Evolutionary conservation across 2,113 vertebrate genomes (phyloP).

Genomic region (Ginglymostoma cirratum): DNA sequence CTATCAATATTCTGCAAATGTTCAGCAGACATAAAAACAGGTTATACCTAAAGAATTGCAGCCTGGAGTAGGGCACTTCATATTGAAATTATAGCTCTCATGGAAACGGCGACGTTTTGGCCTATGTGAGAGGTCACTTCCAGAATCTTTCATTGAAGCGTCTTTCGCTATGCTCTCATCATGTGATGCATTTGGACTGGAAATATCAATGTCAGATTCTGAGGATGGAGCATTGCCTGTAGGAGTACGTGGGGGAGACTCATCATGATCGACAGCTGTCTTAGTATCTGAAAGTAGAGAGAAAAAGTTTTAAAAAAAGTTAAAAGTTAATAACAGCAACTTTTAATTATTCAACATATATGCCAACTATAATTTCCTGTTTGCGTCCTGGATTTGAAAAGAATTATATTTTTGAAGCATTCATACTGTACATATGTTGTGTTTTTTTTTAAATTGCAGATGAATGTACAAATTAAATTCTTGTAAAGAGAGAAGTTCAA

Average conservation of each 20-base stretch:
- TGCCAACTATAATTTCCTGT: neutral
- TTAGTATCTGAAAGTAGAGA: slow-evolving; percentile 65
- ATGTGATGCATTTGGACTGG: slow-evolving; percentile 89
- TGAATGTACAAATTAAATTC: neutral
- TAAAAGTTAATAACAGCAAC: neutral
- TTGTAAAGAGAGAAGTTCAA: neutral
- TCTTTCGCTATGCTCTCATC: slow-evolving; percentile 92
- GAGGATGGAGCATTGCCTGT: slow-evolving; percentile 98
- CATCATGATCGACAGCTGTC: slow-evolving; percentile 79
- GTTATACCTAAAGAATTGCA: slow-evolving; percentile 87
- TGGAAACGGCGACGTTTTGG: slow-evolving; percentile 95
- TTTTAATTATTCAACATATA: neutral
- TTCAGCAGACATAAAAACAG: neutral
- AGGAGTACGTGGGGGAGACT: slow-evolving; percentile 90
- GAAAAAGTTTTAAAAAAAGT: neutral
- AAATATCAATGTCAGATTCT: slow-evolving; percentile 96
- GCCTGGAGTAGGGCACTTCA: slow-evolving; percentile 95
- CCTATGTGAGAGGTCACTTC: slow-evolving; percentile 88
- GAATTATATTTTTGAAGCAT: neutral
- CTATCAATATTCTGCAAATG: neutral
- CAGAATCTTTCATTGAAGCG: slow-evolving; percentile 81
- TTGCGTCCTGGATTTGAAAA: neutral
- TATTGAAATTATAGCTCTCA: slow-evolving; percentile 98
- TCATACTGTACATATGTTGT: neutral
- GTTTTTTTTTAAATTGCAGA: neutral